Evolutionary conservation across 2,113 vertebrate genomes (phyloP), one percentile per base, ranked within the genome.

Genomic region (Azemiops feae): DNA sequence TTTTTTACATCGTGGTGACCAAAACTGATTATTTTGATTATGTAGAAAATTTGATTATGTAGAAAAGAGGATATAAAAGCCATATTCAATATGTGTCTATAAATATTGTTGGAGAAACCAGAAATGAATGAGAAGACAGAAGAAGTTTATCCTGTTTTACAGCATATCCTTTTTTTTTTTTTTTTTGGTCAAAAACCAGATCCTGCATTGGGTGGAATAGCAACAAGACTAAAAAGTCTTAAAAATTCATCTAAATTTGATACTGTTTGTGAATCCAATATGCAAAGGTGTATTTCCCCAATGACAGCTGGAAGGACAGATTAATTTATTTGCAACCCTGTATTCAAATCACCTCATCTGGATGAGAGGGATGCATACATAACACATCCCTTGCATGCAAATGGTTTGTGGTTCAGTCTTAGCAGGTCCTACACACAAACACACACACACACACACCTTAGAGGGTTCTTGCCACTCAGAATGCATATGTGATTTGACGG

Each of bases 31-130:
- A n/a, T n/a, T n/a, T n/a, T n/a, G n/a, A n/a, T n/a, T n/a, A n/a
- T n/a, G n/a, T n/a, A n/a, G n/a, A n/a, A n/a, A n/a, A n/a, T n/a
- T 92, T 92, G 74, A 92, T 89, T 89, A 89, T 89, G 39, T 9
- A 85, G 69, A 85, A 89, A 47, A 92, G 53, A 85, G 57, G 91
- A 52, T 92, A 88, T 39, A 64, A 34, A 89, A 53, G 88, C 18
- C 69, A 27, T 57, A 34, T 57, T 50, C 22, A 50, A n/a, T 27
- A 89, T 34, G 69, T 47, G 3, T 30, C 18, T 27, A 20, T 18
- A 58, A 58, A 89, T 55, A 53, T 39, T 0, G 16, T 43, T 23
- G n/a, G 85, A 55, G 58, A 87, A 92, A 57, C 22, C 5, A n/a
- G 7, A 43, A 58, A 8, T 25, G 30, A 85, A 45, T 85, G 53